Base-by-base conservation (phyloP, 2,888 invertebrate genomes). In the Pemphredon lugubris region DNA sequence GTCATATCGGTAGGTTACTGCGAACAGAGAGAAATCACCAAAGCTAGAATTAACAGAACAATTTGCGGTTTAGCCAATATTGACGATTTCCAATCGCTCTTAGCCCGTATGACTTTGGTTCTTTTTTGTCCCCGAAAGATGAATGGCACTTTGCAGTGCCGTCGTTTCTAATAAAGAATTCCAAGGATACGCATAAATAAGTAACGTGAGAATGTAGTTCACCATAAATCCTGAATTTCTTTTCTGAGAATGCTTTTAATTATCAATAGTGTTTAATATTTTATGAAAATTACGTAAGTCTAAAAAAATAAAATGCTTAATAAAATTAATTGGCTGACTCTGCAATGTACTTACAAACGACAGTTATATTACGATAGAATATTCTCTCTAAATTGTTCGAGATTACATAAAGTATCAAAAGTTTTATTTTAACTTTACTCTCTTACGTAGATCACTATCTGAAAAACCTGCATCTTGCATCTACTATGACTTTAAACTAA, bases 331-430 rank as follows among this genome's bases (percentile, higher is more conserved):
- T 58, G 51, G 48, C 16, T 59, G 61, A 61, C 54, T 73, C 73
- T 53, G 48, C 18, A 26, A 45, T 57, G 54, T 26, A 20, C 63
- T 73, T 63, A 68, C 14, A 55, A 53, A 67, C 63, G 55, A 68
- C 40, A 50, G 34, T 73, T 59, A 66, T 20, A 50, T 57, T 60
- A 73, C 48, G 42, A 21, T 58, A 72, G 60, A 64, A 64, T 59
- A 60, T 55, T 53, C 26, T 40, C 32, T 16, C 66, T 72, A 57
- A 32, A 47, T 57, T 26, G 21, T 57, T 67, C 55, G 58, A 53
- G 66, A 73, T 73, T 74, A 69, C 45, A 51, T 53, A 65, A 59
- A 60, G 60, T 69, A 75, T 73, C 74, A 75, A 73, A 73, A 73
- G 51, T 73, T 73, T 67, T 48, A 61, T 51, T 53, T 53, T 61